Conservation (phyloP, 2,888 invertebrate genomes). For the Coelinius sp. region DNA sequence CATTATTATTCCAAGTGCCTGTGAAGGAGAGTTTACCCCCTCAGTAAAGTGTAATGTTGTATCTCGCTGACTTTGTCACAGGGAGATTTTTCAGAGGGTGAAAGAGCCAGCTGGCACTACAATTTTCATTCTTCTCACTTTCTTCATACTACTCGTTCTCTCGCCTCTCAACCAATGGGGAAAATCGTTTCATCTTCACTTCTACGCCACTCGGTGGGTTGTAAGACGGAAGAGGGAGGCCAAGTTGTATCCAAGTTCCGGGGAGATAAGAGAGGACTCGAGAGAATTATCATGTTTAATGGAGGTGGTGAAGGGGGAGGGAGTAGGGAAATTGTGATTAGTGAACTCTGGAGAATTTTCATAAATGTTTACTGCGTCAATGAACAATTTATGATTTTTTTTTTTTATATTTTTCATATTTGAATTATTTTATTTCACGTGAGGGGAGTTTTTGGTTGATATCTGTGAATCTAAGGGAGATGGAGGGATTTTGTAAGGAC, state of each 20-base stretch:
- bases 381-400: too few relatives aligned
- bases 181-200: conserved; percentile 36
- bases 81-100: neutral
- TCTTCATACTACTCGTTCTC: neutral
- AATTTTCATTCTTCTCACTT: neutral
- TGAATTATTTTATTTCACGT: too few relatives aligned
- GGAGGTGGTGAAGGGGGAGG: conserved; percentile 45
- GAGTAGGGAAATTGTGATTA: neutral
- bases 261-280: conserved; percentile 50
- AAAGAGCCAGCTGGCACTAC: conserved; percentile 21
- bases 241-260: conserved; percentile 48
- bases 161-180: conserved; percentile 7
- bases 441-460: too few relatives aligned
- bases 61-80: conserved; percentile 5
- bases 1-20: conserved; percentile 48
- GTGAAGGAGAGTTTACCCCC: conserved; percentile 28
- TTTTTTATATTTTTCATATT: too few relatives aligned
- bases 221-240: conserved; percentile 34
- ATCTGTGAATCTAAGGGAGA: too few relatives aligned
- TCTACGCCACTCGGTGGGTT: conserved; percentile 7
- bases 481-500: too few relatives aligned
- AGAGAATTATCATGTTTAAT: conserved; percentile 61
- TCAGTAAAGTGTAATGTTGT: conserved; percentile 2
- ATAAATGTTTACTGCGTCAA: too few relatives aligned
- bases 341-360: neutral